Base-by-base conservation (phyloP, 2,888 invertebrate genomes). In the Orthosia cruda region DNA sequence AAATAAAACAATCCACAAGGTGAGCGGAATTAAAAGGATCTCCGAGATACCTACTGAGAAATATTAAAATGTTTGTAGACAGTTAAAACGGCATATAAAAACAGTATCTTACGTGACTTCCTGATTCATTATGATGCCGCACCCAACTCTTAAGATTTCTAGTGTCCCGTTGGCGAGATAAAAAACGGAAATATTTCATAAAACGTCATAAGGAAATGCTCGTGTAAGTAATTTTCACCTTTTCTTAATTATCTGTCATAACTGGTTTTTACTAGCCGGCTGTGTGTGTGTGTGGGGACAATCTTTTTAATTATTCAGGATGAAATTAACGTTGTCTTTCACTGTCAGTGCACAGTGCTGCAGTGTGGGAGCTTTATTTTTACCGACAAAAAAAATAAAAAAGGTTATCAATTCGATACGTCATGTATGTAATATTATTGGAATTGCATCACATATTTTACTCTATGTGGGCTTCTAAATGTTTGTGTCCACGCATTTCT, bases 1-100 rank as follows among this genome's bases (percentile, higher is more conserved):
- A 12, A 26, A 47, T 32, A 18, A 52, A 49, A 26, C 1, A 3
- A 62, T 32, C 52, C 15, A 12, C 13, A 63, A 52, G n/a, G 4
- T 49, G n/a, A 40, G 20, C 20, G 52, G 18, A 81, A 85, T 79
- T 85, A 86, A 83, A 84, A 72, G 71, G 77, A 82, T 78, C 76
- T 73, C 52, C 68, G 45, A 86, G 81, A 83, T 83, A 84, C 15
- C 15, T 20, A 20, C 73, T 55, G 68, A 54, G 67, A 62, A 40
- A 79, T 83, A 92, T 92, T 91, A 92, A 92, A 91, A 92, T 92
- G 81, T 86, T 85, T 91, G 68, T 59, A 59, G 69, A 65, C 78
- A 70, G 72, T 83, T 90, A 88, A 85, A 80, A 80, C 80, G 84
- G 50, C 63, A 73, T 74, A 75, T 80, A 84, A 88, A 87, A 87